Base-by-base conservation (phyloP, 2,113 vertebrate genomes). In the Peromyscus polionotus region DNA sequence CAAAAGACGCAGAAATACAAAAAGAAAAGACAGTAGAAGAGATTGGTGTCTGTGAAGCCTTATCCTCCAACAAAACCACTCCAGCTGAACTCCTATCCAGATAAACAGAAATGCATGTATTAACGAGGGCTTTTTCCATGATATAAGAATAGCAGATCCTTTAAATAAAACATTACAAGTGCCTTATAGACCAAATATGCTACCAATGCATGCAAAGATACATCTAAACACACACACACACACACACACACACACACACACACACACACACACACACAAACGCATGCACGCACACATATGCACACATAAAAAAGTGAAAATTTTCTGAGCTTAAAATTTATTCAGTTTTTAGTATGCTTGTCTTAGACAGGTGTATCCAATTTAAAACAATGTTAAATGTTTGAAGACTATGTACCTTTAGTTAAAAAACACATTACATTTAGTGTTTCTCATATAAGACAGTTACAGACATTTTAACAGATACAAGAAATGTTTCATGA, bases 101-200 rank as follows among this genome's bases (percentile, higher is more conserved):
- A 63, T 36, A 84, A 63, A 59, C 17, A 81, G 9, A n/a, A 54
- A 36, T 19, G 0, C 22, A 59, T 7, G 7, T 10, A 54, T 70
- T 24, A 51, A 33, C 33, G 48, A 3, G 0, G 0, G 2, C 1
- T 20, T 48, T 67, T 67, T 48, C 20, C 0, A 19, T 11, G 26
- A 19, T 67, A 48, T 48, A 85, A 48, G 14, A 9, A 9, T n/a
- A 72, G 70, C 36, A n/a, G 5, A 3, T 65, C 31, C 4, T 63
- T 63, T 45, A 42, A 85, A 45, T 31, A 45, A 45, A 65, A 45
- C 16, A 39, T 39, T 26, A 39, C 76, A 79, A 79, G 3, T 51
- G 5, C 28, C 45, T 83, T 45, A 85, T 19, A 85, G 26, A 14
- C 42, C 12, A 68, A 51, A 19, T 4, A 36, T 48, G 45, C 45